phyloP scores from a whole-genome alignment of 2,888 invertebrate species.

The Lithosia quadra region DNA sequence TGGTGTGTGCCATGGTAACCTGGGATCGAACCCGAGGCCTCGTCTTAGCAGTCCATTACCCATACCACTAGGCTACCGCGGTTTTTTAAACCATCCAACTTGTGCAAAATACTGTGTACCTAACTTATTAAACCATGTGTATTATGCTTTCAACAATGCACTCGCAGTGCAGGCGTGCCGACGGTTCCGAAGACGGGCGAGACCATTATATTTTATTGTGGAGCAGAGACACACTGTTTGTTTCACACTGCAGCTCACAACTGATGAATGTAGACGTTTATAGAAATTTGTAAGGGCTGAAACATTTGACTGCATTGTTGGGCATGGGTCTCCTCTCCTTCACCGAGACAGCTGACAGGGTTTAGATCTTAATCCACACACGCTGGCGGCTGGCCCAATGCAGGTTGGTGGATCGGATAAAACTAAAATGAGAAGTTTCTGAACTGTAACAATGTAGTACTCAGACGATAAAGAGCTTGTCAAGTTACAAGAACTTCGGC shows the following conservation, averaged over 20 bases:
- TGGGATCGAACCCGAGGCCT: too few relatives aligned
- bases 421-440: not conserved
- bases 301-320: not conserved
- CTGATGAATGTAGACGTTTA: not conserved
- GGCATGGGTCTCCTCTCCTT: too few relatives aligned
- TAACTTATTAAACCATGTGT: constrained; percentile 16
- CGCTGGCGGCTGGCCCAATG: too few relatives aligned
- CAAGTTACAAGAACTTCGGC: not conserved
- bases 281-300: not conserved
- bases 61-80: too few relatives aligned
- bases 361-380: too few relatives aligned
- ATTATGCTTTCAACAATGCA: constrained; percentile 32
- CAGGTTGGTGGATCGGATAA: too few relatives aligned
- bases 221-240: constrained; percentile 31
- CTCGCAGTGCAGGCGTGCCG: constrained; percentile 21
- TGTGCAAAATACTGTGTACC: not conserved
- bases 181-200: constrained; percentile 11
- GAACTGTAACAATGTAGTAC: not conserved
- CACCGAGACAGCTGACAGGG: too few relatives aligned
- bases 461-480: not conserved
- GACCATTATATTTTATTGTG: constrained; percentile 50
- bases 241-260: constrained; percentile 18
- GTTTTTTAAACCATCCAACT: too few relatives aligned
- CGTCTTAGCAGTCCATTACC: too few relatives aligned
- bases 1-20: too few relatives aligned